Conservation (phyloP, 2,797 vertebrate species). For the Gymnodraco acuticeps region DNA sequence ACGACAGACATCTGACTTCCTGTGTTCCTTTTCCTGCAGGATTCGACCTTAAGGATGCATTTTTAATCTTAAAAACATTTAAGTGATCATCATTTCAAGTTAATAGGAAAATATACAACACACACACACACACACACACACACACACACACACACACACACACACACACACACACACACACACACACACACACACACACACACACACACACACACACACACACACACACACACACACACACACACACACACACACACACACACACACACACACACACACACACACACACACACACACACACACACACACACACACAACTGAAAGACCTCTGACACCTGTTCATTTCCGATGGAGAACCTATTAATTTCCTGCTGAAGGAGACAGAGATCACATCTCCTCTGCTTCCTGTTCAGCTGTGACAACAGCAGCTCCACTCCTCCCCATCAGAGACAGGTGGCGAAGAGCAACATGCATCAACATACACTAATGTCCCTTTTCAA, state of each 20-base stretch:
- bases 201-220: no score
- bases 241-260: no score
- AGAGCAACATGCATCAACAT: background rate
- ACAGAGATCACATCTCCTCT: slow-evolving; percentile 15
- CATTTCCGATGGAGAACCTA: slow-evolving; percentile 70
- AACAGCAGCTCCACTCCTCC: slow-evolving; percentile 5
- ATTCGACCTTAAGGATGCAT: no score
- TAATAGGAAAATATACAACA: no score
- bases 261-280: no score
- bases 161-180: background rate
- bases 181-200: no score
- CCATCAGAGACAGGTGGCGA: background rate
- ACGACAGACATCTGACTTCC: no score
- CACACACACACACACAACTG: slow-evolving; percentile 6
- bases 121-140: background rate
- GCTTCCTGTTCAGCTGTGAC: slow-evolving; percentile 17
- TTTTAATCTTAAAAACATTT: no score
- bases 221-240: no score
- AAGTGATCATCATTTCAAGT: no score
- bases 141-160: background rate
- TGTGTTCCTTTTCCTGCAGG: no score
- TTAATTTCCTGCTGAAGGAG: slow-evolving; percentile 56
- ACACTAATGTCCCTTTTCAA: no score
- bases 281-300: slow-evolving; percentile 2
- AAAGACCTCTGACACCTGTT: slow-evolving; percentile 62